phyloP scores from a whole-genome alignment of 2,888 invertebrate genomes.

The Patella ulyssiponensis region DNA sequence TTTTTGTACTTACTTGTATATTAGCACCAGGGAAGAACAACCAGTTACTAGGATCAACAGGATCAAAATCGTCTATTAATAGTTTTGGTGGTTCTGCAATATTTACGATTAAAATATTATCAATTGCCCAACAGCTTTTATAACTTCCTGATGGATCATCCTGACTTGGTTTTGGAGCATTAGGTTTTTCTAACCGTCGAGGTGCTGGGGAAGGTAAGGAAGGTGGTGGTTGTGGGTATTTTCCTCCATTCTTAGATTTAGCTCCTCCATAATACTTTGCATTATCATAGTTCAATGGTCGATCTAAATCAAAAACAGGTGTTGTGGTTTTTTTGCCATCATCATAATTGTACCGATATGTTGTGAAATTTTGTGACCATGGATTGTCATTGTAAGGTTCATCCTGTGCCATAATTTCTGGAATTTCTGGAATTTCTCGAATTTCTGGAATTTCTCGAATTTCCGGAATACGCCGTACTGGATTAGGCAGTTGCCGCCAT shows the following conservation, averaged over 20 bases:
- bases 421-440: too few species aligned
- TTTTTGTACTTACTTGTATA: conserved; percentile 62
- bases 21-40: conserved; percentile 72
- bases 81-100: conserved; percentile 58
- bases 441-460: too few species aligned
- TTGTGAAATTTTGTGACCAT: not conserved
- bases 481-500: conserved; percentile 56
- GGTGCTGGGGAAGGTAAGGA: too few species aligned
- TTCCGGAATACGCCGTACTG: not conserved
- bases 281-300: not conserved
- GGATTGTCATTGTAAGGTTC: not conserved
- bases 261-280: too few species aligned
- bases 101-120: conserved; percentile 71
- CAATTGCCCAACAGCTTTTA: conserved; percentile 71
- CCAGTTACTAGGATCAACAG: conserved; percentile 71
- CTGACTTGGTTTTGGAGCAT: too few species aligned
- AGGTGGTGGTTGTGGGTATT: too few species aligned
- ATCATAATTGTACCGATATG: not conserved
- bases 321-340: not conserved
- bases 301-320: not conserved
- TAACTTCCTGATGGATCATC: conserved; percentile 9
- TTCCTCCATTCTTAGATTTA: too few species aligned
- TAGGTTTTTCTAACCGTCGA: too few species aligned
- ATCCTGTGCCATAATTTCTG: not conserved
- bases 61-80: conserved; percentile 71